Percentiles rank a stretch among this genome's conserved stretches.
Conservation (phyloP, 2,797 vertebrate species). For the Enteromius trimaculatus region DNA sequence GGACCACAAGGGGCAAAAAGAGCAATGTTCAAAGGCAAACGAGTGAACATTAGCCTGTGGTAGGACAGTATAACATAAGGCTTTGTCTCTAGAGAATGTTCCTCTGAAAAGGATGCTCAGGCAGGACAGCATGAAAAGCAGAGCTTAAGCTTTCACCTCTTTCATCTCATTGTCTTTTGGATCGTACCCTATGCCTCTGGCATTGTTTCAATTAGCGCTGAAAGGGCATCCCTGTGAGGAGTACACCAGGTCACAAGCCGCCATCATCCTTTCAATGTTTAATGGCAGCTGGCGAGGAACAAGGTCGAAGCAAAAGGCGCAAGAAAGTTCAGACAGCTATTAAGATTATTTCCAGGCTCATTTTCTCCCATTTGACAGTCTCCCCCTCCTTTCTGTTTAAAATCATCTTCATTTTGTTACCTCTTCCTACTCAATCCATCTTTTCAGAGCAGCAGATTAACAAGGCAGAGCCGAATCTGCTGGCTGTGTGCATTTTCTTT, state of each 20-base stretch:
- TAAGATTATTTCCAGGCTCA: constrained; percentile 51
- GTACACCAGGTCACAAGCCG: constrained; percentile 24
- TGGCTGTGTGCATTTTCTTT: constrained; percentile 68
- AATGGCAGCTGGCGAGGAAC: constrained; percentile 51
- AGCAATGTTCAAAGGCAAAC: constrained; percentile 16
- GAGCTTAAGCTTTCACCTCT: constrained; percentile 47
- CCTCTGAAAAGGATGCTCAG: not conserved
- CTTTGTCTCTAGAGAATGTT: not conserved
- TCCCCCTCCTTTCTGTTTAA: constrained; percentile 42
- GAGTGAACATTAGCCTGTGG: constrained; percentile 9
- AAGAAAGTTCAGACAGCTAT: constrained; percentile 53
- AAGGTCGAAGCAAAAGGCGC: constrained; percentile 37
- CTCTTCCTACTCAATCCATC: constrained; percentile 38
- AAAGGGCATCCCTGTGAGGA: constrained; percentile 54
- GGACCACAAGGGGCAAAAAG: constrained; percentile 9
- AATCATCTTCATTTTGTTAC: constrained; percentile 35
- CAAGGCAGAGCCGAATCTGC: constrained; percentile 64
- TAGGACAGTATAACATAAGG: constrained; percentile 38
- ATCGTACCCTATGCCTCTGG: constrained; percentile 46
- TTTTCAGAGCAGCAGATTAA: constrained; percentile 64
- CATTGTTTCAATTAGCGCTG: constrained; percentile 61
- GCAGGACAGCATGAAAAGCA: not conserved
- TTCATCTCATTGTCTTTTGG: constrained; percentile 56
- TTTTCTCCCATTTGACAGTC: constrained; percentile 27
- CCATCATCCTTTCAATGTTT: constrained; percentile 50